A percentile compares a stretch with the other conserved stretches of the same genome.
Evolutionary conservation across 23 tunicate species (phyloP).

Genomic region (Ascidia mentula): DNA sequence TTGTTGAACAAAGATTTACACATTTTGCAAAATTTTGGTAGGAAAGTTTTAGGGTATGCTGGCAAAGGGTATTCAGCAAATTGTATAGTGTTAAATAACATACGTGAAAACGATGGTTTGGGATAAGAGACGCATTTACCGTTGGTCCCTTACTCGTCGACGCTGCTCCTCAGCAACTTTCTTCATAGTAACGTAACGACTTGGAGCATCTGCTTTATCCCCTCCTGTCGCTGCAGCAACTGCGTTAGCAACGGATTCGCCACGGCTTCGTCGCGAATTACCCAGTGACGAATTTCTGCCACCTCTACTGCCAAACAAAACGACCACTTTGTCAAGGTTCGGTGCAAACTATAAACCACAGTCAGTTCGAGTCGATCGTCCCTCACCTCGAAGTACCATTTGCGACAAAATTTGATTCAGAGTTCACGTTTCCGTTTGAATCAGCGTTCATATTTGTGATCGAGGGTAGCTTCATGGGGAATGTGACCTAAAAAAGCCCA

Average conservation of each 20-base stretch:
- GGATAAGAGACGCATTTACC: slow-evolving; percentile 33
- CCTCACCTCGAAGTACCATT: not conserved
- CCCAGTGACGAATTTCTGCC: slow-evolving; percentile 9
- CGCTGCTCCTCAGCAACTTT: slow-evolving; percentile 82
- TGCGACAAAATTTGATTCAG: not conserved
- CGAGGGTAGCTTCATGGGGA: not conserved
- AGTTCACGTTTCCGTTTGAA: not conserved
- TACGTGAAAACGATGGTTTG: too few relatives aligned
- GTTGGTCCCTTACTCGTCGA: slow-evolving; percentile 58
- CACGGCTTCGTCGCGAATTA: not conserved
- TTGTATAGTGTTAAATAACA: too few relatives aligned
- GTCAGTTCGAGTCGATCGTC: not conserved
- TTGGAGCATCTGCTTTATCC: slow-evolving; percentile 23
- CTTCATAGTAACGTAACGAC: slow-evolving; percentile 59
- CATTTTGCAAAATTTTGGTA: too few relatives aligned
- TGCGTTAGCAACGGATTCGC: slow-evolving; percentile 12
- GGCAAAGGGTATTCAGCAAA: too few relatives aligned
- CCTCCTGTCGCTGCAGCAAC: not conserved
- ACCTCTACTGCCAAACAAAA: not conserved
- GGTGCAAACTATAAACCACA: not conserved
- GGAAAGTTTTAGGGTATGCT: too few relatives aligned
- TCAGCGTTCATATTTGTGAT: not conserved
- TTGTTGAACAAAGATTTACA: too few relatives aligned
- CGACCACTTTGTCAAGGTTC: not conserved
- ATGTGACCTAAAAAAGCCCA: not conserved